A percentile compares a stretch with the other conserved stretches of the same genome.
phyloP scores from a whole-genome alignment of 2,888 invertebrate genomes.

The Drosophila nr. fundita region DNA sequence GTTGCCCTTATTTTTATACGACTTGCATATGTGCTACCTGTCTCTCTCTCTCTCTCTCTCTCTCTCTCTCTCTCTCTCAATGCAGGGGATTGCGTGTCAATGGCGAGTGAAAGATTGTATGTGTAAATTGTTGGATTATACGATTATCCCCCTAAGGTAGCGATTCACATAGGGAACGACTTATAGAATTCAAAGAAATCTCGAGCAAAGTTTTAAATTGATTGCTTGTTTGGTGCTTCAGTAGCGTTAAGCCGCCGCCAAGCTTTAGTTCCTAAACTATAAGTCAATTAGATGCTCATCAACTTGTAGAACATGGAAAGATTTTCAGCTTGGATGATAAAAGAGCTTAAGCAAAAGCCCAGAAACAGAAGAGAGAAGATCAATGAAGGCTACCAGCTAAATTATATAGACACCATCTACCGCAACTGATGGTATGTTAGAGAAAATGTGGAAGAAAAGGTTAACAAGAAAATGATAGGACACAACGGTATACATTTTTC shows the following conservation, averaged over 20 bases:
- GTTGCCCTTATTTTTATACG: slow-evolving; percentile 58
- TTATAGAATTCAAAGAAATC: slow-evolving; percentile 46
- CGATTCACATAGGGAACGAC: slow-evolving; percentile 19
- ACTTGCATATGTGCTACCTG: slow-evolving; percentile 34
- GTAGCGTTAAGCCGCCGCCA: slow-evolving; percentile 36
- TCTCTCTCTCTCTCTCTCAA: background rate
- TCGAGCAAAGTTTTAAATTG: slow-evolving; percentile 22
- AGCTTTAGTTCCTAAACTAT: slow-evolving; percentile 13
- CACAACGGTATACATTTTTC: background rate
- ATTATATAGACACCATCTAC: background rate
- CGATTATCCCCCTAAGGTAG: slow-evolving; percentile 38
- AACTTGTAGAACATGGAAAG: background rate
- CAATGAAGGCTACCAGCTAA: background rate
- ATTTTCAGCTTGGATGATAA: background rate
- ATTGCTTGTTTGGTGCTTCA: slow-evolving; percentile 38
- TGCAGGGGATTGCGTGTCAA: slow-evolving; percentile 20
- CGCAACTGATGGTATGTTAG: background rate
- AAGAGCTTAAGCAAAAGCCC: background rate
- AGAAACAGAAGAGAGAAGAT: background rate
- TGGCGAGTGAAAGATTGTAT: slow-evolving; percentile 43
- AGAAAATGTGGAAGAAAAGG: background rate
- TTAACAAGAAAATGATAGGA: background rate
- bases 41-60: background rate
- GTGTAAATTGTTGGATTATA: slow-evolving; percentile 59
- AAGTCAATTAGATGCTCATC: slow-evolving; percentile 22